A percentile compares a stretch with the other conserved stretches of the same genome.
Conservation (phyloP, 2,113 vertebrate species). For the Gadus chalcogrammus region DNA sequence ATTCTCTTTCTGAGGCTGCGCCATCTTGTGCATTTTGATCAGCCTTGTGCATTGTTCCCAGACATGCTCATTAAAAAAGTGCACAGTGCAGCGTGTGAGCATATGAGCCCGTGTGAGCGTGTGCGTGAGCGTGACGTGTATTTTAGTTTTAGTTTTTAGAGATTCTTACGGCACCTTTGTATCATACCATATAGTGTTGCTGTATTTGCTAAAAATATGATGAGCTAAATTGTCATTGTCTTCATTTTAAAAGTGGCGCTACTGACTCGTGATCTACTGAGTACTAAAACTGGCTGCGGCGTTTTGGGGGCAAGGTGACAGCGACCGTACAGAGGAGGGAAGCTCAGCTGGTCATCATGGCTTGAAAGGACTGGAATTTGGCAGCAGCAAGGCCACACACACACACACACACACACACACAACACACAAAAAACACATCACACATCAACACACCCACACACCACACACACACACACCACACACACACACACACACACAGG, state of each 20-base stretch:
- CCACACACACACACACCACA: background rate
- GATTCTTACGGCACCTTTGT: too few relatives aligned
- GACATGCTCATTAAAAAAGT: constrained; percentile 64
- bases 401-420: constrained; percentile 5
- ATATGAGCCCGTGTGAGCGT: constrained; percentile 2
- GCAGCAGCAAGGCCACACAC: background rate
- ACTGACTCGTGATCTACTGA: too few relatives aligned
- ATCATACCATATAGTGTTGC: too few relatives aligned
- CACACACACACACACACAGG: background rate
- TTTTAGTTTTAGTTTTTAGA: too few relatives aligned
- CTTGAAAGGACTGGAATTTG: background rate
- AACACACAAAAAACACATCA: too few relatives aligned
- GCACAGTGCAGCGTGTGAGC: constrained; percentile 25
- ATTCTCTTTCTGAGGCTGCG: constrained; percentile 67
- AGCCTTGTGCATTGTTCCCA: constrained; percentile 53
- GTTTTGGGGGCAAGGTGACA: too few relatives aligned
- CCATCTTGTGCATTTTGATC: constrained; percentile 65
- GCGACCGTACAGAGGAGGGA: too few relatives aligned
- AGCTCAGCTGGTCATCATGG: background rate
- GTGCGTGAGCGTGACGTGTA: background rate
- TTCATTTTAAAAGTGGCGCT: too few relatives aligned
- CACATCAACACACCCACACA: background rate
- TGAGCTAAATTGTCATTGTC: too few relatives aligned
- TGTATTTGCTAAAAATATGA: too few relatives aligned
- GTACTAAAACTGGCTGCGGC: too few relatives aligned